A percentile compares a stretch with the other conserved stretches of the same genome.
Conservation (phyloP, 1,140 invertebrate genomes). For the Druon quercuslanigerum region DNA sequence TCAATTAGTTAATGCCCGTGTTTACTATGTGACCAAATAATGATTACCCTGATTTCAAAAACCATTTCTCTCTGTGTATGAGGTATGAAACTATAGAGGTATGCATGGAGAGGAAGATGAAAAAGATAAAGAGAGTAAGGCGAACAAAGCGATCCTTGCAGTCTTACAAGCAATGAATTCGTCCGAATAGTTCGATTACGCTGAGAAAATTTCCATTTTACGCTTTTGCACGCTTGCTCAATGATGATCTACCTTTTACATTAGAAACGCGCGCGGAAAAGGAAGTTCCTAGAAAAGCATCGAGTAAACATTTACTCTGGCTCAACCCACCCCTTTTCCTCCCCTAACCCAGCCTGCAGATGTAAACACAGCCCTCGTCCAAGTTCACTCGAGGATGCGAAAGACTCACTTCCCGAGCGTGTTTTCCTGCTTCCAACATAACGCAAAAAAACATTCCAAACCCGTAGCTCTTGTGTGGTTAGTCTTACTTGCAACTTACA, state of each 20-base stretch:
- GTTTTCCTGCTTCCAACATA: too few relatives aligned
- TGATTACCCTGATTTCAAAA: too few relatives aligned
- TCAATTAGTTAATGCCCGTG: too few relatives aligned
- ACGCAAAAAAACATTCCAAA: too few relatives aligned
- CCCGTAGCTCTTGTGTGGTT: background rate
- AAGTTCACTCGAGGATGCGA: slow-evolving; percentile 24
- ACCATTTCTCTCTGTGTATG: too few relatives aligned
- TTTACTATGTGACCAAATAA: too few relatives aligned
- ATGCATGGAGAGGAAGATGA: background rate
- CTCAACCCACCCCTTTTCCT: slow-evolving; percentile 32
- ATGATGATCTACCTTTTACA: slow-evolving; percentile 36
- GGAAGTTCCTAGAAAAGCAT: slow-evolving; percentile 44
- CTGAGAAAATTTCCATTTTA: slow-evolving; percentile 59
- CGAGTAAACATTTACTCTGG: slow-evolving; percentile 58
- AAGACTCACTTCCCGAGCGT: background rate
- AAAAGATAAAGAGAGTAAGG: background rate
- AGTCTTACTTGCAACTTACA: background rate
- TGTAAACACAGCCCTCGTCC: slow-evolving; percentile 12
- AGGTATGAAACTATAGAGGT: too few relatives aligned
- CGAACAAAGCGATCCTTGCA: background rate
- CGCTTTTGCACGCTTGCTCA: slow-evolving; percentile 45
- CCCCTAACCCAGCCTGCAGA: slow-evolving; percentile 23
- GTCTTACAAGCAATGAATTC: slow-evolving; percentile 21
- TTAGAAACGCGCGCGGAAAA: slow-evolving; percentile 36
- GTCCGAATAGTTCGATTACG: slow-evolving; percentile 48